Percentiles rank a stretch among this genome's conserved stretches.
Conservation (phyloP, 2,888 invertebrate species). For the Acanthosepion esculentum region DNA sequence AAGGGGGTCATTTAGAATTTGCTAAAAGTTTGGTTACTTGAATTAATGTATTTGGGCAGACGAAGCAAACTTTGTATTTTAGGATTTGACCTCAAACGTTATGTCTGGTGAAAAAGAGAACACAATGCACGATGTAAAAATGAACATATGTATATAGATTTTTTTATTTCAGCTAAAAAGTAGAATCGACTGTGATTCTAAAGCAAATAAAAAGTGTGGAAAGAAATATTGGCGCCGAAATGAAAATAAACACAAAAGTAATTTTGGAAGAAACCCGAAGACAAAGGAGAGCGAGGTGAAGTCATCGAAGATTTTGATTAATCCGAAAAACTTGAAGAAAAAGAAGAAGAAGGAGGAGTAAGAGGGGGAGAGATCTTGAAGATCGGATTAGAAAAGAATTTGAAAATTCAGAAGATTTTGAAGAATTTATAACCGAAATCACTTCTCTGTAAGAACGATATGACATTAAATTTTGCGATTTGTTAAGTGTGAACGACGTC, state of each 20-base stretch:
- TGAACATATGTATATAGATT: too few species aligned
- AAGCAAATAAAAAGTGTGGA: not conserved
- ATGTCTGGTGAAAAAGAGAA: too few species aligned
- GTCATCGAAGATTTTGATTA: too few species aligned
- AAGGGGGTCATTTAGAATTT: too few species aligned
- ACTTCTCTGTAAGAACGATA: not conserved
- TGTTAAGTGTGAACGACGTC: constrained; percentile 4
- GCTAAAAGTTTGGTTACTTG: too few species aligned
- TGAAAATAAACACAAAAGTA: not conserved
- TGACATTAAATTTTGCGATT: not conserved
- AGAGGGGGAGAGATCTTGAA: not conserved
- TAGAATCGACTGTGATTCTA: not conserved
- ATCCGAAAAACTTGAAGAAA: too few species aligned
- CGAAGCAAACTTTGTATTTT: too few species aligned
- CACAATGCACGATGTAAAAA: too few species aligned
- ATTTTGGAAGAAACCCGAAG: not conserved
- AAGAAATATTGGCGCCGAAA: not conserved
- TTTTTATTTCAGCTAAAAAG: too few species aligned
- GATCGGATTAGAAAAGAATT: not conserved
- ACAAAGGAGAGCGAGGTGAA: too few species aligned
- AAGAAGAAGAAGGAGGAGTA: not conserved
- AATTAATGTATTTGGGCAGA: too few species aligned
- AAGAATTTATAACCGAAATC: not conserved
- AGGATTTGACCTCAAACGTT: too few species aligned
- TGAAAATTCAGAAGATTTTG: not conserved